Base-by-base conservation (phyloP, 2,888 invertebrate genomes). In the Theristus sp. region DNA sequence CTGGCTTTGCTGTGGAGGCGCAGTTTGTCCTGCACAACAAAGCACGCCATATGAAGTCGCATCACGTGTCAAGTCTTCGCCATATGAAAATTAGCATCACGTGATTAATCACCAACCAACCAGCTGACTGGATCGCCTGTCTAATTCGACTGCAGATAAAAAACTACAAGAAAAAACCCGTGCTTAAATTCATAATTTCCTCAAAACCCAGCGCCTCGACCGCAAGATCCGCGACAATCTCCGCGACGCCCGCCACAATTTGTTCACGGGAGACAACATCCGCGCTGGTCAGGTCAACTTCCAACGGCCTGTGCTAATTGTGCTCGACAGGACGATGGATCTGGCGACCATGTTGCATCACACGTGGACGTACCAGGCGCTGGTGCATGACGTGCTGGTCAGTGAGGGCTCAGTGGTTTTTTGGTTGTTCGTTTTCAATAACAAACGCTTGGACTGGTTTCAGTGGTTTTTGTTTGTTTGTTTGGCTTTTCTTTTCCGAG, bases 361-460 rank as follows among this genome's bases (percentile, higher is more conserved):
- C 76, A 94, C 98, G 0, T 99, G 98, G 98, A 98, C 96, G 0
- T 99, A 99, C 76, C 98, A 99, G 77, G 96, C 98, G 1, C 77
- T 99, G 60, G 85, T 89, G 28, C 96, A 98, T 76, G 98, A 99
- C 80, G 86, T 96, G 2, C 76, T 98, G 61, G 76, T 75, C 60
- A 60, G 68, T 62, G 6, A 17, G 52, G 10, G 38, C 38, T 38
- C 20, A 13, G 13, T 20, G 13, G 38, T 38, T 38, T 38, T 13
- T 13, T 38, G 10, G 10, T 38, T 38, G 38, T 38, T 10, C 38
- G 38, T 38, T 38, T 38, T 38, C 13, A 10, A 20, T 20, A 38
- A 38, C 10, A 13, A 38, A 13, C 38, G 10, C 10, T 20, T 38
- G 38, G 13, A 38, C 13, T 38, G 22, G 58, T 6, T 10, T 3